Evolutionary conservation across 2,113 vertebrate species (phyloP), one percentile per base, ranked within the genome.

Genomic region (Lates calcarifer): DNA sequence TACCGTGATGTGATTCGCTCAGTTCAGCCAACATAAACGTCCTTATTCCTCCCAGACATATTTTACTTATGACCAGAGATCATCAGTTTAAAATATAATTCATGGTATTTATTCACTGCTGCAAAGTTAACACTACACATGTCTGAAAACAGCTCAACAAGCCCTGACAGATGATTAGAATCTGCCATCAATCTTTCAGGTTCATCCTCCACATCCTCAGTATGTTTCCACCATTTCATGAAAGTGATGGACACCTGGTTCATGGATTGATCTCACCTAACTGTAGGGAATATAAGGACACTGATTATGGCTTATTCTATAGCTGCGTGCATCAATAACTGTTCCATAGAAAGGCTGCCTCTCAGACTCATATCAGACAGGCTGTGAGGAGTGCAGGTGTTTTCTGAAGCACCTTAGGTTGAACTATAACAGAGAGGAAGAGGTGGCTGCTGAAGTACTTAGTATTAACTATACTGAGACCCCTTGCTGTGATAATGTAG

Each of bases 211-310:
- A 60, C 24, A 37, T 47, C 35, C 49, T 49, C 70, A 28, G 29
- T 17, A 14, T 22, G n/a, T 39, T 11, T 1, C 24, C 57, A 70
- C 3, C 31, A 28, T 55, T 9, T 70, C 51, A n/a, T 61, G 29
- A 70, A 49, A 73, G 68, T 73, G 57, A 74, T 77, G 55, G 24
- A 53, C 45, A 63, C 28, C 49, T 28, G n/a, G 5, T 63, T 55
- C 74, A 28, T 74, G 49, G 35, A 43, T 68, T 64, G 64, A 79
- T 74, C 51, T 58, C 4, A 49, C 15, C 11, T 26, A 39, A 33
- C 69, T 78, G 39, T 37, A 10, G 6, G 6, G 6, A 37, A 37
- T 35, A 70, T 57, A 15, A 51, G 60, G 35, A 41, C 65, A 85
- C 53, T 67, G 82, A 87, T 62, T 80, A 47, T 0, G 8, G 51